Evolutionary conservation across 1,140 invertebrate species (phyloP).

Genomic region (Zaprionus camerounensis): DNA sequence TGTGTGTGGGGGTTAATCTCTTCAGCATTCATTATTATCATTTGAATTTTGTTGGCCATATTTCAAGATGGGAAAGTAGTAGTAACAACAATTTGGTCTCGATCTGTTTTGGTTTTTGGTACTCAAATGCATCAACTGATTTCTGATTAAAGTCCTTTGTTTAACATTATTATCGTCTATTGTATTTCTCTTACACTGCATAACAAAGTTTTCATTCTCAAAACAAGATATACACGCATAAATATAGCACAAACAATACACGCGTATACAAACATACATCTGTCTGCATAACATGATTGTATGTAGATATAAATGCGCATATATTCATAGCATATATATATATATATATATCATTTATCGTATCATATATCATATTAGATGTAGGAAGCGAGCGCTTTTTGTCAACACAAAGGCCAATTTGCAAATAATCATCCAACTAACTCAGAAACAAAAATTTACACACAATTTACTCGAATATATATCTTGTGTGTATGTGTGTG

Average conservation of each 20-base stretch:
- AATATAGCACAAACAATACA: neutral
- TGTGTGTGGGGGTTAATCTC: slow-evolving; percentile 76
- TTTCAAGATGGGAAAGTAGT: slow-evolving; percentile 17
- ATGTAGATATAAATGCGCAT: neutral
- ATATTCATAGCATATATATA: slow-evolving; percentile 6
- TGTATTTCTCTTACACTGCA: slow-evolving; percentile 50
- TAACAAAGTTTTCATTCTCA: slow-evolving; percentile 56
- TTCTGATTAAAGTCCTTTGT: slow-evolving; percentile 68
- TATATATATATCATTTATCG: slow-evolving; percentile 41
- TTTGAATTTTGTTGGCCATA: slow-evolving; percentile 52
- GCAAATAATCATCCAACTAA: slow-evolving; percentile 84
- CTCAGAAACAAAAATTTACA: slow-evolving; percentile 79
- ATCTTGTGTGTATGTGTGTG: slow-evolving; percentile 28
- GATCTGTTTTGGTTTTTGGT: slow-evolving; percentile 40
- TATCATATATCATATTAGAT: slow-evolving; percentile 35
- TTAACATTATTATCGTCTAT: slow-evolving; percentile 45
- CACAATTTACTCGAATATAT: slow-evolving; percentile 54
- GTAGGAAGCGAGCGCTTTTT: slow-evolving; percentile 83
- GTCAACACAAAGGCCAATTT: slow-evolving; percentile 85
- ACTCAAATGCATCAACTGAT: slow-evolving; percentile 71
- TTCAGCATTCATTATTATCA: slow-evolving; percentile 53
- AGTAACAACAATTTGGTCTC: slow-evolving; percentile 35
- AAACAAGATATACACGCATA: neutral
- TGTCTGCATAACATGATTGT: neutral
- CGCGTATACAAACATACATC: neutral